Evolutionary conservation across 2,797 vertebrate genomes (phyloP).

Genomic region (Dendrocincla tyrannina): DNA sequence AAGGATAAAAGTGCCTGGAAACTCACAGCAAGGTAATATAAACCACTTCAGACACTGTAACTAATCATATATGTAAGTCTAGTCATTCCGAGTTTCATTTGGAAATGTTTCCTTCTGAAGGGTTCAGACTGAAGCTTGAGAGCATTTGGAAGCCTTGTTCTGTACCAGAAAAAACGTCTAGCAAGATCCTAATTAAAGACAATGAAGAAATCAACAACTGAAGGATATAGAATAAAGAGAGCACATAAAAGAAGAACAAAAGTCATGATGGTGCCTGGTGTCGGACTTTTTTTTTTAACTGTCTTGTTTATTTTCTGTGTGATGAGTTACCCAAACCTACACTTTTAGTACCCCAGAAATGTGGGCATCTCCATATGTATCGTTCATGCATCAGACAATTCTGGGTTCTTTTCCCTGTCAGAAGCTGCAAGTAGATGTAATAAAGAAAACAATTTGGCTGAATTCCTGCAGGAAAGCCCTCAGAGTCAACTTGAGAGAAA

Average conservation of each 20-base stretch:
- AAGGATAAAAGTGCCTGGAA: background rate
- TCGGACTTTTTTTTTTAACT: background rate
- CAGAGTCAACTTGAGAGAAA: background rate
- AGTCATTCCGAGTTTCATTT: background rate
- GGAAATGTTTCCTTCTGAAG: background rate
- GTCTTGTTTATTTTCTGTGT: background rate
- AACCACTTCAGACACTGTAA: background rate
- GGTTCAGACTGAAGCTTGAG: background rate
- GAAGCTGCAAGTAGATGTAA: background rate
- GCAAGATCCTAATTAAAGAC: background rate
- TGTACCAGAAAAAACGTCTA: background rate
- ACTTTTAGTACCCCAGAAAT: background rate
- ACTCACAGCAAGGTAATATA: background rate
- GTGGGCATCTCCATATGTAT: background rate
- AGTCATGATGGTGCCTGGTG: background rate
- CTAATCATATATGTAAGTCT: background rate
- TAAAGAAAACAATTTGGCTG: background rate
- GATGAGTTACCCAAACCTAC: background rate
- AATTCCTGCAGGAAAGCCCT: background rate
- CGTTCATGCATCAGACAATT: background rate
- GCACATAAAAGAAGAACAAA: background rate
- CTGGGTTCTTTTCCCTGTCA: background rate
- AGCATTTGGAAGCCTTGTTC: background rate
- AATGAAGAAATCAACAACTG: background rate
- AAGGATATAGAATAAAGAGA: background rate